phyloP scores from a whole-genome alignment of 1,140 invertebrate genomes.

The Ladona fulva region DNA sequence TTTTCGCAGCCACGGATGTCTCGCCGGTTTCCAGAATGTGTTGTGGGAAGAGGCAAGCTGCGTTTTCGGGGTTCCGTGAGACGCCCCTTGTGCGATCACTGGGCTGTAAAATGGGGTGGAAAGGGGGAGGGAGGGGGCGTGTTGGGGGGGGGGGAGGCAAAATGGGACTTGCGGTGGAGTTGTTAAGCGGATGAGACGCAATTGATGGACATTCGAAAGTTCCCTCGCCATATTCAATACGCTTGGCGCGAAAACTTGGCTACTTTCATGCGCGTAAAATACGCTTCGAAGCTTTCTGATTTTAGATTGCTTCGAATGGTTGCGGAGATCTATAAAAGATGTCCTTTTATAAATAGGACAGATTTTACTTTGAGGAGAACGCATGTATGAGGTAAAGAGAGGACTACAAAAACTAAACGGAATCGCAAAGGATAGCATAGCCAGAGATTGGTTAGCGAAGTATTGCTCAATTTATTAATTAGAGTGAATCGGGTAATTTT shows the following conservation, averaged over 20 bases:
- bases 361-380: too few relatives aligned
- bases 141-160: background rate
- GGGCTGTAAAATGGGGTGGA: background rate
- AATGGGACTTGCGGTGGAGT: background rate
- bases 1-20: background rate
- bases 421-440: too few relatives aligned
- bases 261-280: too few relatives aligned
- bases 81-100: background rate
- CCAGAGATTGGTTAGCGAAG: too few relatives aligned
- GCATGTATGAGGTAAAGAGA: too few relatives aligned
- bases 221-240: background rate
- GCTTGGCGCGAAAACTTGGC: background rate
- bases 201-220: background rate
- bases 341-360: too few relatives aligned
- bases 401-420: too few relatives aligned
- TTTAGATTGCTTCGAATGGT: too few relatives aligned
- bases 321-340: too few relatives aligned
- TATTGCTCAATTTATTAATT: too few relatives aligned
- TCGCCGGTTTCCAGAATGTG: background rate
- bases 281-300: too few relatives aligned
- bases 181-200: background rate
- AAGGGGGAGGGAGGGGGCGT: background rate
- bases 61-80: background rate
- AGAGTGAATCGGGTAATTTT: too few relatives aligned
- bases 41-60: slow-evolving; percentile 6